These are phyloP conservation scores for Sminthurides aquaticus DNA, from an alignment of 2,888 invertebrate genomes.

Conservation along the genomic window DNA sequence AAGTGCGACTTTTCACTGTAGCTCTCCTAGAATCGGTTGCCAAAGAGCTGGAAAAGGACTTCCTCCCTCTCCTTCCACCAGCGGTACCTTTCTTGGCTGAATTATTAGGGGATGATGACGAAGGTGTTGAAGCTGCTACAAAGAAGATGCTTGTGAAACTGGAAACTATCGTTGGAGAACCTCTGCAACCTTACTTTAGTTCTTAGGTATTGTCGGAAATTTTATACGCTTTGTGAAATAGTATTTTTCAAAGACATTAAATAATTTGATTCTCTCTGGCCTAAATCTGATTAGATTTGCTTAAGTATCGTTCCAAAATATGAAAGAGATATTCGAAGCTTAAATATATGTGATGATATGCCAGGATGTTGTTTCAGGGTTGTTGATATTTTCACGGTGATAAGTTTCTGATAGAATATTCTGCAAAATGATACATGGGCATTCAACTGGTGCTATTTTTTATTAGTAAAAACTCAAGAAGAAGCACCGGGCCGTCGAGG, in stretches of 20 bases:
- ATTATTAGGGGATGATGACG: conserved; percentile 80
- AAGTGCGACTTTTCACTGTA: conserved; percentile 60
- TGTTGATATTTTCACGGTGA: no score
- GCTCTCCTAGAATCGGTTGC: conserved; percentile 70
- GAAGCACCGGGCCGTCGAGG: no score
- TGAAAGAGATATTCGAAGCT: no score
- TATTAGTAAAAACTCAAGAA: no score
- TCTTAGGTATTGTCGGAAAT: conserved; percentile 7
- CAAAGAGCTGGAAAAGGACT: conserved; percentile 77
- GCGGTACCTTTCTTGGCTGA: conserved; percentile 91
- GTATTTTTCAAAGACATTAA: background rate
- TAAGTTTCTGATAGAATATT: no score
- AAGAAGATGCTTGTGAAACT: conserved; percentile 73
- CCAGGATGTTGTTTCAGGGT: no score
- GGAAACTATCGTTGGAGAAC: conserved; percentile 80
- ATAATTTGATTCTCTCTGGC: no score
- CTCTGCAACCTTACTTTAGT: conserved; percentile 60
- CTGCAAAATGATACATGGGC: no score
- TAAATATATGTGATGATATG: no score
- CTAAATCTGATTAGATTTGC: no score
- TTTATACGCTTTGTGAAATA: background rate
- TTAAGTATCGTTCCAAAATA: no score
- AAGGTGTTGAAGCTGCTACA: conserved; percentile 69
- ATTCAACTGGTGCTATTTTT: no score
- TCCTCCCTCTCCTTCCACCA: conserved; percentile 79